Conservation (phyloP, 2,113 vertebrate genomes). For the Speoplatyrhinus poulsoni region DNA sequence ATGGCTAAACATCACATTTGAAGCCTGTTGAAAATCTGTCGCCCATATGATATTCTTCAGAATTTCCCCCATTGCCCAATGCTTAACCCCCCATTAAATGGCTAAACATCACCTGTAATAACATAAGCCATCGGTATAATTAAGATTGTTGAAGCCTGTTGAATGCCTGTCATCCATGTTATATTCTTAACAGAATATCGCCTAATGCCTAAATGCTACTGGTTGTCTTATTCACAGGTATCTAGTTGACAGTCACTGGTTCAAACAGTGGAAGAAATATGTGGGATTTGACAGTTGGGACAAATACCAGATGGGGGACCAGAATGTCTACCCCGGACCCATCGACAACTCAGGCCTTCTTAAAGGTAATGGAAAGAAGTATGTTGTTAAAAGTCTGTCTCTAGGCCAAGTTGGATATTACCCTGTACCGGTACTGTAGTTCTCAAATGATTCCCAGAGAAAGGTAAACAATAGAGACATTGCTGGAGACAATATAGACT, state of each 20-base stretch:
- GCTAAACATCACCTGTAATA: background rate
- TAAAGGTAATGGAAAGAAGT: conserved; percentile 81
- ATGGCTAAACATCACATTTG: background rate
- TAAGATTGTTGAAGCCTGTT: background rate
- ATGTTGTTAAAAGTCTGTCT: background rate
- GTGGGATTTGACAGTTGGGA: conserved; percentile 99
- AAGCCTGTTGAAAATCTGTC: background rate
- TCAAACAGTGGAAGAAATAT: conserved; percentile 99
- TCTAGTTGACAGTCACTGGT: conserved; percentile 97
- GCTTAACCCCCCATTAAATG: background rate
- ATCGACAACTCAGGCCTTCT: conserved; percentile 98
- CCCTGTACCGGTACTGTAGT: conserved; percentile 11
- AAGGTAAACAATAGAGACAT: conserved; percentile 36
- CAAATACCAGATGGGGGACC: conserved; percentile 98
- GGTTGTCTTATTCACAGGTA: conserved; percentile 80
- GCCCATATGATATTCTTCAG: background rate
- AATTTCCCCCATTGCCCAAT: background rate
- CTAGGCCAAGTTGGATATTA: background rate
- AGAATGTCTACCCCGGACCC: conserved; percentile 96
- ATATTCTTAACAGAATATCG: background rate
- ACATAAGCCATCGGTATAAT: background rate
- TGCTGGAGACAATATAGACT: conserved; percentile 28
- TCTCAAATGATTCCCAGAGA: conserved; percentile 41
- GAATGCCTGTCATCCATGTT: background rate
- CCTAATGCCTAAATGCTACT: background rate